Conservation (phyloP, 2,888 invertebrate genomes). For the Drosophila austrosaltans region DNA sequence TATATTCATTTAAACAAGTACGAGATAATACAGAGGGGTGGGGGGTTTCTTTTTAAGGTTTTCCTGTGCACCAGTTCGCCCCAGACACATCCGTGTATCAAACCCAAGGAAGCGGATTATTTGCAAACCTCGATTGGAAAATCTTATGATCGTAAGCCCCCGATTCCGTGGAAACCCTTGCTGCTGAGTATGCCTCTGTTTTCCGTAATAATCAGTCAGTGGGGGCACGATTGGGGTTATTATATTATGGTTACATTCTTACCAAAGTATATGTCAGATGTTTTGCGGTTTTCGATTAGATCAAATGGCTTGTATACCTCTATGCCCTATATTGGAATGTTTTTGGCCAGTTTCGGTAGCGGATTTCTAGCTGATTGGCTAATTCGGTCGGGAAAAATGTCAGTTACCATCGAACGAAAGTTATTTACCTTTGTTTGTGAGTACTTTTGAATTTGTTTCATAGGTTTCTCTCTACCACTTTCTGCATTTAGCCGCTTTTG, state of each 20-base stretch:
- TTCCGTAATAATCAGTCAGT: conserved; percentile 88
- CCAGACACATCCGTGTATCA: conserved; percentile 88
- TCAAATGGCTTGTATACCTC: conserved; percentile 85
- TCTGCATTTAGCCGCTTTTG: conserved; percentile 82
- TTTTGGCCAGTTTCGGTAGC: conserved; percentile 85
- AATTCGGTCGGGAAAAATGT: conserved; percentile 85
- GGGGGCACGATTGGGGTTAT: conserved; percentile 87
- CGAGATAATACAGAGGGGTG: no score
- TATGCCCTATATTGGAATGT: conserved; percentile 86
- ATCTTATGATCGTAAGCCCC: conserved; percentile 83
- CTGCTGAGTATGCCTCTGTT: conserved; percentile 87
- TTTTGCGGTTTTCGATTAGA: conserved; percentile 85
- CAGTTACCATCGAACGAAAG: conserved; percentile 86
- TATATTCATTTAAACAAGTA: neutral
- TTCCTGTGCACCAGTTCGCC: conserved; percentile 85
- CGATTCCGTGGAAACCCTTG: conserved; percentile 88
- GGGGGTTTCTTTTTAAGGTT: conserved; percentile 77
- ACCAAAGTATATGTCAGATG: conserved; percentile 86
- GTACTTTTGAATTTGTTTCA: neutral
- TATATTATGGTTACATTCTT: conserved; percentile 86
- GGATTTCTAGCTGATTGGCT: conserved; percentile 88
- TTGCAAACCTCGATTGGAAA: conserved; percentile 86
- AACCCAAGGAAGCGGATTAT: conserved; percentile 87
- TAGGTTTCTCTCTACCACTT: neutral
- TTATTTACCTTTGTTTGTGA: conserved; percentile 87